These are phyloP conservation scores for Iphiclides podalirius DNA, from an alignment of 2,888 invertebrate genomes.

Conservation along the genomic window DNA sequence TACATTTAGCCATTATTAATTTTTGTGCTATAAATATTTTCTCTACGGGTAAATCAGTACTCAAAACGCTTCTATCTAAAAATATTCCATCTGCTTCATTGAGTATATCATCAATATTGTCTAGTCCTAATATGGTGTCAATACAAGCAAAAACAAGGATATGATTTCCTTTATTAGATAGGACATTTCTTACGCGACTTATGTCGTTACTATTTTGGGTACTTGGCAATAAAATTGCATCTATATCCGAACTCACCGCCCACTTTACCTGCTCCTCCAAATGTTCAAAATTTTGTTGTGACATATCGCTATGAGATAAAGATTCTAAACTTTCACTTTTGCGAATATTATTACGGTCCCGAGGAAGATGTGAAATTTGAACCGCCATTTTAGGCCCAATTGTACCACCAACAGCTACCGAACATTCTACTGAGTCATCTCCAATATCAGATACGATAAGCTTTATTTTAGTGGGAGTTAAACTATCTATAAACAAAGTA, in stretches of 20 bases:
- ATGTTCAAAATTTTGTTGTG: constrained; percentile 85
- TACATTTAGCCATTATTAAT: constrained; percentile 91
- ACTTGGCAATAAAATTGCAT: constrained; percentile 61
- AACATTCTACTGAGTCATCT: constrained; percentile 73
- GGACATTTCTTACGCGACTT: constrained; percentile 45
- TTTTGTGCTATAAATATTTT: constrained; percentile 94
- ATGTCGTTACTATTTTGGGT: constrained; percentile 54
- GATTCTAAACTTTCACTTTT: constrained; percentile 65
- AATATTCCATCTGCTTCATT: constrained; percentile 90
- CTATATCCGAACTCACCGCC: constrained; percentile 66
- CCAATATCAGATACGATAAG: constrained; percentile 58
- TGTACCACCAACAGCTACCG: constrained; percentile 72
- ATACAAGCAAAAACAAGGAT: constrained; percentile 63
- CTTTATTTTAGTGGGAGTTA: constrained; percentile 57
- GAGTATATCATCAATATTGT: constrained; percentile 87
- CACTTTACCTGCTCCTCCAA: constrained; percentile 71
- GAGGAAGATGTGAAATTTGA: constrained; percentile 71
- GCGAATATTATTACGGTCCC: constrained; percentile 55
- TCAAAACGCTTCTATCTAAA: constrained; percentile 91
- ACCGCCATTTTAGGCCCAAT: constrained; percentile 76
- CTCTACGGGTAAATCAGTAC: constrained; percentile 92
- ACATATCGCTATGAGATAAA: constrained; percentile 79
- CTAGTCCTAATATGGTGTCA: constrained; percentile 54
- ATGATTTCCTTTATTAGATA: constrained; percentile 65
- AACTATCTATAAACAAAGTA: constrained; percentile 67